A percentile compares a stretch with the other conserved stretches of the same genome.
Conservation (phyloP, 2,113 vertebrate species). For the Cettia cetti region DNA sequence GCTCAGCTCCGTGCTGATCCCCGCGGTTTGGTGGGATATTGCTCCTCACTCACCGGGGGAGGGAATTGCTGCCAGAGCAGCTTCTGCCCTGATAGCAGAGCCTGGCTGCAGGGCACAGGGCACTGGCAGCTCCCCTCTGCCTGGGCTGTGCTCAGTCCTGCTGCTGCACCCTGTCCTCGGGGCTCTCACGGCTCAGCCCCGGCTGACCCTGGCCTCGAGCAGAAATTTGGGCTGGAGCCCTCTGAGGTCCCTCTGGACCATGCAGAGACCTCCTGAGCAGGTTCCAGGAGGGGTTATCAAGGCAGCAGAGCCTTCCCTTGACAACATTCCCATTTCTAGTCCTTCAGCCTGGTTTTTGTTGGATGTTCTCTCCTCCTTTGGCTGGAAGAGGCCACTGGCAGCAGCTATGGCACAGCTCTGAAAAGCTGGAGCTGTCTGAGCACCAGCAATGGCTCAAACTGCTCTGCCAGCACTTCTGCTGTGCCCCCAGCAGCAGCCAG, state of each 20-base stretch:
- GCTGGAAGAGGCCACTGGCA: background rate
- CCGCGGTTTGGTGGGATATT: accelerated
- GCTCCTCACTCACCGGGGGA: background rate
- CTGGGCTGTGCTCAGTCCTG: background rate
- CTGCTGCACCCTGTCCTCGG: background rate
- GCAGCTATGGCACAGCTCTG: background rate
- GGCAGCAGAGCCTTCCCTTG: background rate
- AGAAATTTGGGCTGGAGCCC: background rate
- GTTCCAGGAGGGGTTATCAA: background rate
- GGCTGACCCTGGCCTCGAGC: background rate
- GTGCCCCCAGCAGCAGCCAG: background rate
- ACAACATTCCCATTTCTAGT: background rate
- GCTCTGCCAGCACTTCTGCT: background rate
- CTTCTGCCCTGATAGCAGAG: background rate
- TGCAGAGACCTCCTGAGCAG: background rate
- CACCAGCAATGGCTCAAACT: background rate
- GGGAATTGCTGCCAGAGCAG: accelerated
- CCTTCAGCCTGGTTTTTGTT: background rate
- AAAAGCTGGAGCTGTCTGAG: background rate
- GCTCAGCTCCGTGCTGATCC: background rate
- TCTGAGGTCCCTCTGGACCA: background rate
- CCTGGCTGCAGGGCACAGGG: background rate
- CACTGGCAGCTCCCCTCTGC: background rate
- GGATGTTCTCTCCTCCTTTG: background rate
- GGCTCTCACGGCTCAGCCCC: accelerated